Evolutionary conservation across 2,888 invertebrate genomes (phyloP), one percentile per base, ranked within the genome.

Genomic region (Conchocele bisecta): DNA sequence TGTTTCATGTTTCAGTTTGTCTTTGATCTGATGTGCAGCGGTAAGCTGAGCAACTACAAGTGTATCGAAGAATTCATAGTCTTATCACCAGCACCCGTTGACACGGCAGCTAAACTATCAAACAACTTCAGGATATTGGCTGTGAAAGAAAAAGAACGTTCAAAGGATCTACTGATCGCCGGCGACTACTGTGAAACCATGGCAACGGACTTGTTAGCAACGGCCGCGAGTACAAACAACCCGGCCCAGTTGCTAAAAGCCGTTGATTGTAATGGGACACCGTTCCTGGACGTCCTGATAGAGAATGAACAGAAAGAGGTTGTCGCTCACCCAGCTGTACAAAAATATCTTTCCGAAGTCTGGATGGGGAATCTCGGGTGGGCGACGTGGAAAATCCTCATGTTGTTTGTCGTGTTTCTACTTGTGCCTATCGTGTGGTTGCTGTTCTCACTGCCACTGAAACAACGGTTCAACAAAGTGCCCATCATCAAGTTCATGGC

Each of bases 401-500:
- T 99, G 89, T 96, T 99, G 92, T 94, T 98, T 88, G 58, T 85
- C 20, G 66, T 82, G 5, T 94, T 96, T 82, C 97, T 99, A 91
- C 94, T 99, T 88, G 92, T 98, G 60, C 99, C 99, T 39, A 97
- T 98, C 6, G 95, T 99, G 33, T 99, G 98, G 98, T 93, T 98
- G 83, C 95, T 96, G 54, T 97, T 98, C 91, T 98, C 98, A 76
- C 94, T 98, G 89, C 98, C 98, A 57, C 92, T 98, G 89, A 97
- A 97, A 42, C 97, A 98, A 93, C 96, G 96, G 92, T 98, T 96
- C 93, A 97, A 98, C 93, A 97, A 98, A 93, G 97, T 99, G 88
- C 99, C 99, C 67, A 98, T 99, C 89, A 98, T 99, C 89, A 99
- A 99, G 93, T 99, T 99, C 92, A 98, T 99, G 96, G 98, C 98